Base-by-base conservation (phyloP, 1,140 invertebrate species). In the Drosophila parabipectinata region DNA sequence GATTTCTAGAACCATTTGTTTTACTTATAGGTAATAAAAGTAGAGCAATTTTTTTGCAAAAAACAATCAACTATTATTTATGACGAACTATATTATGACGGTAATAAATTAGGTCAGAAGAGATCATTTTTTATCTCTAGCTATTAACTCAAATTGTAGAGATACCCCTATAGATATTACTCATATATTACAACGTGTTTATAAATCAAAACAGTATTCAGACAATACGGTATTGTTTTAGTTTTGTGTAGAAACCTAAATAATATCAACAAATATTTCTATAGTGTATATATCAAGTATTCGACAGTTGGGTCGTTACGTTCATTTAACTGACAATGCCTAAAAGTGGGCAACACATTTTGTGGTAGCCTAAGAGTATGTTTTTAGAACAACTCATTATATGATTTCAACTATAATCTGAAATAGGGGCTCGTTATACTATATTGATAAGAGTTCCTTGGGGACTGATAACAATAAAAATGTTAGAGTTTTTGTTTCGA, bases 331-430 rank as follows among this genome's bases (percentile, higher is more conserved):
- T 28, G 26, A 0, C 1, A 7, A 28, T 12, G 34, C 51, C 52
- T 26, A 55, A 67, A 62, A 74, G 68, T 61, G 61, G 50, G 69
- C 76, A 73, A 41, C 10, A 24, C 2, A 5, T 50, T 47, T 61
- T 18, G 1, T n/a, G 8, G 1, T 34, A 12, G 34, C 34, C 39
- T 9, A 2, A 68, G 39, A 24, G 10, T 32, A 30, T 45, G 28
- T 28, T 5, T 4, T 34, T 32, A 6, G 3, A 26, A n/a, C 7
- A 44, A 15, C n/a, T n/a, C 0, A 9, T n/a, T 6, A 1, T 24
- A 9, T 15, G 39, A 61, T 61, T 45, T 18, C 5, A n/a, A 7
- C 21, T 24, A 12, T 14, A 14, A 14, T 64, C 44, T 1, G 6
- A 10, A 32, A 45, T 26, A 67, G 64, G 48, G 64, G 64, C 64